Percentiles rank a stretch among this genome's conserved stretches.
These are phyloP conservation scores for Volucella inanis DNA, from an alignment of 2,888 invertebrate genomes.

Conservation along the genomic window DNA sequence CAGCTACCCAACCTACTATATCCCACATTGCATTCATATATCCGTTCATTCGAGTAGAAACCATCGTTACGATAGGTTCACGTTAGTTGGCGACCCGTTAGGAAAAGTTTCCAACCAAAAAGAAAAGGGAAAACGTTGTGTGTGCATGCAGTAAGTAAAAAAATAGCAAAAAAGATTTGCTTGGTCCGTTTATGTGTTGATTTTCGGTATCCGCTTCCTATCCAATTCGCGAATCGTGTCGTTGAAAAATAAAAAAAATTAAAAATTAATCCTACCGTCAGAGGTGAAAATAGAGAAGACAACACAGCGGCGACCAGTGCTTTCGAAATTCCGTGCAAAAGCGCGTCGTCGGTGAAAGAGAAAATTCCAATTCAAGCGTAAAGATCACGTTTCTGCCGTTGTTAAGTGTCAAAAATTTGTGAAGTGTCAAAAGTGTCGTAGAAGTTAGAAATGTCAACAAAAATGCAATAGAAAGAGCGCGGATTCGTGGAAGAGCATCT, in stretches of 20 bases:
- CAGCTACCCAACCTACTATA: slow-evolving; percentile 23
- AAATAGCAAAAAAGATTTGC: slow-evolving; percentile 27
- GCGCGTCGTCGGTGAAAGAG: not conserved
- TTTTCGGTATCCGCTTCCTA: slow-evolving; percentile 37
- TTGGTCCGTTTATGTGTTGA: slow-evolving; percentile 31
- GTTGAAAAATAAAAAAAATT: slow-evolving; percentile 31
- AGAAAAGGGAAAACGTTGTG: slow-evolving; percentile 22
- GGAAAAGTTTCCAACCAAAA: slow-evolving; percentile 23
- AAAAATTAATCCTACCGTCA: not conserved
- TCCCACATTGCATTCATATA: slow-evolving; percentile 43
- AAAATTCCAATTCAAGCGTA: slow-evolving; percentile 29
- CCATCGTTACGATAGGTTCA: slow-evolving; percentile 48
- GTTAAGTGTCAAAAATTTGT: slow-evolving; percentile 21
- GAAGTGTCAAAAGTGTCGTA: no score
- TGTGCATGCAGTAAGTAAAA: slow-evolving; percentile 32
- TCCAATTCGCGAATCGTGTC: slow-evolving; percentile 30
- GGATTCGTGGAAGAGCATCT: not conserved
- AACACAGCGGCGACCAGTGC: not conserved
- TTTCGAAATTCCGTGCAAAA: slow-evolving; percentile 11
- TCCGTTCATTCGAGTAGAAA: slow-evolving; percentile 70
- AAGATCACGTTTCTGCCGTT: not conserved
- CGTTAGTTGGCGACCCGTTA: slow-evolving; percentile 58
- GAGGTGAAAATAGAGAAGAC: slow-evolving; percentile 1
- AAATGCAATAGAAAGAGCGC: slow-evolving; percentile 33
- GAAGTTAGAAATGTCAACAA: slow-evolving; percentile 59